These are phyloP conservation scores for Meles meles DNA, from an alignment of 2,113 vertebrate species.

Conservation along the genomic window DNA sequence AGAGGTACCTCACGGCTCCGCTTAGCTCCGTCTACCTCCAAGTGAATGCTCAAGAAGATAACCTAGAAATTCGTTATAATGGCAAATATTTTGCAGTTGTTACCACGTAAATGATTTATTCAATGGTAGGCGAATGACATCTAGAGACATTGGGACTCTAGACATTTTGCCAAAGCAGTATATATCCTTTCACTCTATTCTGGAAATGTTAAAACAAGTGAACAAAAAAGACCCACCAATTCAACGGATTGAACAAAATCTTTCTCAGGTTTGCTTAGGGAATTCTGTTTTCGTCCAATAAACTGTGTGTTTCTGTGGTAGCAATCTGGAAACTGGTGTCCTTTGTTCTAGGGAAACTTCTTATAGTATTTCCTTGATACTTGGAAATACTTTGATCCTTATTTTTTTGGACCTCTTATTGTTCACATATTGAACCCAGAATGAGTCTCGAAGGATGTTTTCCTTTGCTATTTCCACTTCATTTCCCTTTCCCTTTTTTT, in stretches of 20 bases:
- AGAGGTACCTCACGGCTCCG: background rate
- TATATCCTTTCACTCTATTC: background rate
- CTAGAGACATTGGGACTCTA: background rate
- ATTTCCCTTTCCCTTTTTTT: background rate
- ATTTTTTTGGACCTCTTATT: background rate
- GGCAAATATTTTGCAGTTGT: background rate
- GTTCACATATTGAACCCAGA: background rate
- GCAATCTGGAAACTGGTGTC: background rate
- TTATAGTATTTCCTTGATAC: background rate
- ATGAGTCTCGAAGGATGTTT: background rate
- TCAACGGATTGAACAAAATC: background rate
- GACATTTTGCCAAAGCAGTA: background rate
- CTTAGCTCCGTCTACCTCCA: background rate
- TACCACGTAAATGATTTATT: background rate
- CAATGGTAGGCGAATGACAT: background rate
- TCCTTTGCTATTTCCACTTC: background rate
- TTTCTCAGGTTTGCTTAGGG: background rate
- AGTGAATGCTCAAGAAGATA: background rate
- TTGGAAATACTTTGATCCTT: background rate
- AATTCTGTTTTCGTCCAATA: background rate
- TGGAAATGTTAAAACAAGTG: background rate
- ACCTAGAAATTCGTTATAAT: background rate
- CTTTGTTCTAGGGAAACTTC: background rate
- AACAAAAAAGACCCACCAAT: background rate
- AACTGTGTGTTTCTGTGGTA: background rate